Evolutionary conservation across 1,140 invertebrate genomes (phyloP), one percentile per base, ranked within the genome.

Genomic region (Tetranychus cinnabarinus): DNA sequence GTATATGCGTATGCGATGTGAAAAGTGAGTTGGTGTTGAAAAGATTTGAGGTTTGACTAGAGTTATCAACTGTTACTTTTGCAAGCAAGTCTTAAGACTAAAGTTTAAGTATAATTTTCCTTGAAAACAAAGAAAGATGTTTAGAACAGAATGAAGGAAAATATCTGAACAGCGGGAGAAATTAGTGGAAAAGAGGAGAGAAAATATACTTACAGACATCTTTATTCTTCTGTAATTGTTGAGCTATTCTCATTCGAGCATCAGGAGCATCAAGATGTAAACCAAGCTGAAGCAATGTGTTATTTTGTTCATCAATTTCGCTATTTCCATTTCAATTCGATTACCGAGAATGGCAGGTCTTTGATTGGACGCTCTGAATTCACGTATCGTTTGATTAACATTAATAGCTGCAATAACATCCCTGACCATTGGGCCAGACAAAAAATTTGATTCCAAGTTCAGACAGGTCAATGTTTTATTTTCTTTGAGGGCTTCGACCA

Each of bases 251-350:
- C 73, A 92, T 86, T 70, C 90, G 81, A 56, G 91, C 89, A 77
- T 93, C 89, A 69, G 91, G 89, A 74, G 89, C 92, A 77, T 96
- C 90, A 68, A 97, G 84, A 76, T 89, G 84, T 67, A 97, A 80
- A 60, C 91, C 91, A 63, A 97, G 80, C 73, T 87, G 80, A 66
- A 96, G 77, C 63, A 97, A 74, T 39, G 85, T 88, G 31, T 85
- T 80, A 77, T 97, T 97, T 70, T 90, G 83, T 73, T 91, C 62
- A 97, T 81, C 65, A 93, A 75, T 69, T 86, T 81, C 54, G 88
- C 90, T 65, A 97, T 89, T 78, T 92, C 87, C 87, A 93, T 96
- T 80, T 97, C 92, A 66, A 88, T 88, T 78, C 93, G 93, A 75
- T 95, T 93, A 67, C 92, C 91, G 66, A 97, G 78, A 62, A 93